phyloP scores from a whole-genome alignment of 1,140 invertebrate species.

The Lordiphosa stackelbergi region DNA sequence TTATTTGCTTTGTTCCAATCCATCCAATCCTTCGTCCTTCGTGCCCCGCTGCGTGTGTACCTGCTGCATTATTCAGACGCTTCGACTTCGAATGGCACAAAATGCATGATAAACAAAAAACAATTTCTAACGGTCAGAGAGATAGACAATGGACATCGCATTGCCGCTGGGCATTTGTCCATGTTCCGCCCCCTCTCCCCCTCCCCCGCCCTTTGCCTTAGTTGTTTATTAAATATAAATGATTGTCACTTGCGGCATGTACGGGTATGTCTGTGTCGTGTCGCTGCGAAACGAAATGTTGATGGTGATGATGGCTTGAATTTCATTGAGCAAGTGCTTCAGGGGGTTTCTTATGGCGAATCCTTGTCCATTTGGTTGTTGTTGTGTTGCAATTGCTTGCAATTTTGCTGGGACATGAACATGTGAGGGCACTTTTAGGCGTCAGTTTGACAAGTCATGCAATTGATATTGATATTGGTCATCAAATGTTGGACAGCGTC shows the following conservation, averaged over 20 bases:
- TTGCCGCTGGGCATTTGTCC: constrained; percentile 33
- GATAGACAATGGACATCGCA: constrained; percentile 58
- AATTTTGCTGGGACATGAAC: constrained; percentile 37
- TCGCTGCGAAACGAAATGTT: constrained; percentile 48
- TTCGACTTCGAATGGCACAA: constrained; percentile 61
- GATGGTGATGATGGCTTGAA: constrained; percentile 66
- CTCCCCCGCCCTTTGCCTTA: constrained; percentile 44
- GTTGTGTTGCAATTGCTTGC: constrained; percentile 63
- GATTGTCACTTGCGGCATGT: constrained; percentile 73
- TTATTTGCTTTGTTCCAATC: constrained; percentile 52
- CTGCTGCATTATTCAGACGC: constrained; percentile 72
- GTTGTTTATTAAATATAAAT: constrained; percentile 74
- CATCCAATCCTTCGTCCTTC: not conserved
- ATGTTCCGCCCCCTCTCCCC: not conserved
- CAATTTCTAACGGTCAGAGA: constrained; percentile 34
- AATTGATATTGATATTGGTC: constrained; percentile 58
- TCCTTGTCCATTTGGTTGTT: constrained; percentile 40
- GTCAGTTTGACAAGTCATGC: constrained; percentile 61
- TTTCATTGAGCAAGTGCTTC: constrained; percentile 44
- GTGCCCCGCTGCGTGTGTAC: constrained; percentile 27
- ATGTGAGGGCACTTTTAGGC: constrained; percentile 38
- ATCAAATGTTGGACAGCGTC: constrained; percentile 28
- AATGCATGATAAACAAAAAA: constrained; percentile 62
- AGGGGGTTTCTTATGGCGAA: constrained; percentile 31
- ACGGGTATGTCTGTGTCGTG: constrained; percentile 15